A percentile compares a stretch with the other conserved stretches of the same genome.
Evolutionary conservation across 2,888 invertebrate species (phyloP).

Genomic region (Apoda limacodes): DNA sequence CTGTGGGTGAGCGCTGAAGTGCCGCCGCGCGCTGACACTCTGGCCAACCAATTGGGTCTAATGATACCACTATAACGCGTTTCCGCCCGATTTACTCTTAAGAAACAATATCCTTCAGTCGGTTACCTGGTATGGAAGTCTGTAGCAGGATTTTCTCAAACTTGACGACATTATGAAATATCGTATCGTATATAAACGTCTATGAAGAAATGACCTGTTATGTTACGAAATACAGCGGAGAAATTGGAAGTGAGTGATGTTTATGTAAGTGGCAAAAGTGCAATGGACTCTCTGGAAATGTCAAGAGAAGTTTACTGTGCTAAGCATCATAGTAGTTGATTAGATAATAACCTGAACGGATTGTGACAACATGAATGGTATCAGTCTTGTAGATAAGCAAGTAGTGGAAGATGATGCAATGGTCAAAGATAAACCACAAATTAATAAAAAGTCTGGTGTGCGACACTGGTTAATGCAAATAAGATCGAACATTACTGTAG

Average conservation of each 20-base stretch:
- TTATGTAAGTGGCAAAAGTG: no score
- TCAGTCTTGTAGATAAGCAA: constrained; percentile 45
- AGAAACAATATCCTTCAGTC: constrained; percentile 56
- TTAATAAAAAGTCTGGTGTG: constrained; percentile 36
- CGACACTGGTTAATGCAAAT: constrained; percentile 60
- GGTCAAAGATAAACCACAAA: constrained; percentile 35
- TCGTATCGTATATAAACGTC: no score
- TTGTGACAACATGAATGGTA: constrained; percentile 62
- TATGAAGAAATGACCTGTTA: no score
- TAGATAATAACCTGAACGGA: constrained; percentile 25
- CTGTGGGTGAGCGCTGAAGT: constrained; percentile 37
- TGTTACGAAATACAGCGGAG: no score
- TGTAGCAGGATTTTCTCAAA: no score
- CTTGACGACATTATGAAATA: no score
- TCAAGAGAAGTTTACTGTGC: constrained; percentile 6
- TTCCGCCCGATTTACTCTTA: constrained; percentile 60
- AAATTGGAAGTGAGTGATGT: no score
- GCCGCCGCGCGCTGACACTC: constrained; percentile 44
- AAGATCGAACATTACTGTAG: constrained; percentile 73
- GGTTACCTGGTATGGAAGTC: no score
- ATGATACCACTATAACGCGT: constrained; percentile 60
- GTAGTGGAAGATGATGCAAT: constrained; percentile 32
- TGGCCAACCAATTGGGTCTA: constrained; percentile 56
- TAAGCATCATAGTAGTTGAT: no score
- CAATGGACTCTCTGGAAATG: constrained; percentile 14